phyloP scores from a whole-genome alignment of 2,113 vertebrate genomes.

The Delphinapterus leucas region DNA sequence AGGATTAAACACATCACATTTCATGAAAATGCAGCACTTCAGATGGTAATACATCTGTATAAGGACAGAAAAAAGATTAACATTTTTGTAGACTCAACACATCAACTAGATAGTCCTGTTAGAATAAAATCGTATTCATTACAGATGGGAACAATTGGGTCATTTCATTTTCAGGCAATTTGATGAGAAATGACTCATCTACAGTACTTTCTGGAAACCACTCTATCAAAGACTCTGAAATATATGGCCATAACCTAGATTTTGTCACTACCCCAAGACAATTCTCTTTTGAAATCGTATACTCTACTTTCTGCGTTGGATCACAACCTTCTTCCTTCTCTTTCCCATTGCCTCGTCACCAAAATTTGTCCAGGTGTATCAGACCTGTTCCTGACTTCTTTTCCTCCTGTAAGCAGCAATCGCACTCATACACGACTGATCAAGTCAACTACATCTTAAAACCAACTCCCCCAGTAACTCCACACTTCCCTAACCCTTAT shows the following conservation, averaged over 20 bases:
- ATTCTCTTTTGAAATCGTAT: neutral
- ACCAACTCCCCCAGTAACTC: neutral
- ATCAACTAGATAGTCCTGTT: neutral
- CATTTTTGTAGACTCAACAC: neutral
- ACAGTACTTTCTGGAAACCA: neutral
- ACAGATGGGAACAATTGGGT: neutral
- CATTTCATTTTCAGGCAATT: neutral
- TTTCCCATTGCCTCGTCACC: neutral
- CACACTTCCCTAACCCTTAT: neutral
- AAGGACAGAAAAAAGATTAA: neutral
- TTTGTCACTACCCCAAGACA: neutral
- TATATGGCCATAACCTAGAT: neutral
- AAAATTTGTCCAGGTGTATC: neutral
- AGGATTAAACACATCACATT: neutral
- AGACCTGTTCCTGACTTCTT: neutral
- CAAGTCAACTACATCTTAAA: neutral
- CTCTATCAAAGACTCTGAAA: neutral
- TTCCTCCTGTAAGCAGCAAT: neutral
- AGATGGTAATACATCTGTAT: neutral
- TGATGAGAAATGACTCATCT: neutral
- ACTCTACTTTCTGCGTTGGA: neutral
- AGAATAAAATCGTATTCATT: neutral
- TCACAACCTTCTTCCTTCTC: neutral
- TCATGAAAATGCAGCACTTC: neutral
- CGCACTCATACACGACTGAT: rapidly evolving